Base-by-base conservation (phyloP, 2,113 vertebrate genomes). In the Anarrhichthys ocellatus region DNA sequence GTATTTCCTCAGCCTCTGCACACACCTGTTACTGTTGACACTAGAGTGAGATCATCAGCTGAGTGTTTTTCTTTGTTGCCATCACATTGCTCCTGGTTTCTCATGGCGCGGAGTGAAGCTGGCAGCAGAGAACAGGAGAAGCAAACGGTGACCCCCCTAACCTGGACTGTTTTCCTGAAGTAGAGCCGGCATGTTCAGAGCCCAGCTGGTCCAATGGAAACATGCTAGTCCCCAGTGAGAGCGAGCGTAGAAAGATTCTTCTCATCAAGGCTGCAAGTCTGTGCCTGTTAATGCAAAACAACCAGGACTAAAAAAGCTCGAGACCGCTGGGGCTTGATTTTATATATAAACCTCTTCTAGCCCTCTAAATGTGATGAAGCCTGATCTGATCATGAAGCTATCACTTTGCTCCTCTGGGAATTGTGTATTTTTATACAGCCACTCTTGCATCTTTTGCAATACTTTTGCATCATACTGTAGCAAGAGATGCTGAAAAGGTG, bases 121-220 rank as follows among this genome's bases (percentile, higher is more conserved):
- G 46, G 56, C 68, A 76, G 48, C 38, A 46, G 69, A 72, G 9
- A 54, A 56, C 32, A 27, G 54, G 27, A 70, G 50, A 76, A 64
- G 66, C 29, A 69, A 69, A 68, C n/a, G 2, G 9, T 24, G 78
- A 52, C 29, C 42, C 81, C 46, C n/a, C 14, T 27, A 38, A 38
- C 54, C 61, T 32, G 8, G 22, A 34, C 29, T 84, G 67, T 86
- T 84, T 87, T 88, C 80, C 86, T 89, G 63, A 76, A 89, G 86
- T 69, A 87, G 80, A 78, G 76, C 0, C 9, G 22, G 65, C 73
- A 81, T n/a, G 34, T 77, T 83, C 65, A 82, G 69, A 78, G 73
- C 69, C 80, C 85, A 90, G 89, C 85, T 93, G 87, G 77, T 85
- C 78, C 44, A 62, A 89, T 92, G 91, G 93, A 94, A 93, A 92